These are phyloP conservation scores for Hydrocynus forskahlii DNA, from an alignment of 2,797 vertebrate genomes.

Conservation along the genomic window DNA sequence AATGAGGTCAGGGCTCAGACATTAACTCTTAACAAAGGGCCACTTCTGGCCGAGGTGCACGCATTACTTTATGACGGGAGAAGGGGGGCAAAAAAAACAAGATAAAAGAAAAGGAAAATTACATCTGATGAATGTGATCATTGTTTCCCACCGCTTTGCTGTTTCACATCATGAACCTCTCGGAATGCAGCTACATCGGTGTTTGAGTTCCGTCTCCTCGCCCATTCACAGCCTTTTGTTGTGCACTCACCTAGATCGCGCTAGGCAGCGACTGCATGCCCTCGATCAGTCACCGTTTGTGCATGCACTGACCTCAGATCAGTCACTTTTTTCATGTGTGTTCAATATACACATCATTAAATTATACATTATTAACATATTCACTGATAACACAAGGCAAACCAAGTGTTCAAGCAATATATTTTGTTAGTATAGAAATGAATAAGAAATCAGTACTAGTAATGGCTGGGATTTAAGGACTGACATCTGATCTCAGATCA, in stretches of 20 bases:
- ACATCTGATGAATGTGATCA: conserved; percentile 80
- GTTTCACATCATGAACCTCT: conserved; percentile 82
- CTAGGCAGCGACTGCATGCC: conserved; percentile 16
- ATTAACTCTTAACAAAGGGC: conserved; percentile 57
- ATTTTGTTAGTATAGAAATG: no score
- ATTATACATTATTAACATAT: no score
- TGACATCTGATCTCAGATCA: conserved; percentile 21
- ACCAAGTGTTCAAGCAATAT: no score
- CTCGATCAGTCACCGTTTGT: background rate
- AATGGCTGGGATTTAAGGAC: background rate
- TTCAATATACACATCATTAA: background rate
- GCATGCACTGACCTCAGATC: conserved; percentile 11
- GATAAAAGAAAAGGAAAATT: conserved; percentile 78
- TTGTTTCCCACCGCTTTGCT: conserved; percentile 78
- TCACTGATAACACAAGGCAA: no score
- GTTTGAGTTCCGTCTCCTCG: conserved; percentile 74
- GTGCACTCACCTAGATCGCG: conserved; percentile 76
- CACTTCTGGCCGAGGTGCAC: conserved; percentile 60
- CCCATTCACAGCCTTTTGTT: conserved; percentile 76
- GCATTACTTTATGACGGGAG: conserved; percentile 63
- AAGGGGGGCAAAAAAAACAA: conserved; percentile 58
- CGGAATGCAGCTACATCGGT: conserved; percentile 78
- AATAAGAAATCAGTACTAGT: background rate
- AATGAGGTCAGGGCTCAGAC: conserved; percentile 62
- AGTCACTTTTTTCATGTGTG: background rate